Evolutionary conservation across 2,797 vertebrate species (phyloP).

Genomic region (Amblyopsis hoosieri): DNA sequence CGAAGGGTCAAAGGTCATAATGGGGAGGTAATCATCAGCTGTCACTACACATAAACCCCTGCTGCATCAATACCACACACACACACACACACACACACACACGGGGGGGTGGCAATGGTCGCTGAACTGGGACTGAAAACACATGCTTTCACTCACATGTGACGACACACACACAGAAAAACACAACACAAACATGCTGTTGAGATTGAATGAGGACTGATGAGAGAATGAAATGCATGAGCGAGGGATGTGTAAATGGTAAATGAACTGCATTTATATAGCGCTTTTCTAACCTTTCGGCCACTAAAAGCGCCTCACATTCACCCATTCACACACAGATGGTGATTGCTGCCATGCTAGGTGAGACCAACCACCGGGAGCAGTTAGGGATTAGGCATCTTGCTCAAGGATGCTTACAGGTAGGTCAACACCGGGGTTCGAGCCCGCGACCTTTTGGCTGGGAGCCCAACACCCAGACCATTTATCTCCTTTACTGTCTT

Average conservation of each 20-base stretch:
- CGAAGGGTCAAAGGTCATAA: slow-evolving; percentile 61
- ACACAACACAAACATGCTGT: slow-evolving; percentile 3
- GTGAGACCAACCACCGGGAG: no score
- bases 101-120: slow-evolving; percentile 31
- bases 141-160: slow-evolving; percentile 30
- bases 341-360: no score
- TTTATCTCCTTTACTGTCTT: not conserved
- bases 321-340: no score
- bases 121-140: slow-evolving; percentile 40
- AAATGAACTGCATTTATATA: no score
- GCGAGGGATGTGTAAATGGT: no score
- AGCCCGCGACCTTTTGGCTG: no score
- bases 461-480: no score
- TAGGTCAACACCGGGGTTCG: no score
- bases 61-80: slow-evolving; percentile 19
- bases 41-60: slow-evolving; percentile 74
- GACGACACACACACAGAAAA: not conserved
- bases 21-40: slow-evolving; percentile 65
- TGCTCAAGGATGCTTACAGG: no score
- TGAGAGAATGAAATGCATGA: slow-evolving; percentile 31
- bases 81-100: not conserved
- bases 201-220: slow-evolving; percentile 38
- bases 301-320: no score
- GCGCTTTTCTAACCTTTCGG: no score
- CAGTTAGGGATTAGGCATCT: no score